A percentile compares a stretch with the other conserved stretches of the same genome.
Evolutionary conservation across 2,113 vertebrate genomes (phyloP).

Genomic region (Toxostoma redivivum): DNA sequence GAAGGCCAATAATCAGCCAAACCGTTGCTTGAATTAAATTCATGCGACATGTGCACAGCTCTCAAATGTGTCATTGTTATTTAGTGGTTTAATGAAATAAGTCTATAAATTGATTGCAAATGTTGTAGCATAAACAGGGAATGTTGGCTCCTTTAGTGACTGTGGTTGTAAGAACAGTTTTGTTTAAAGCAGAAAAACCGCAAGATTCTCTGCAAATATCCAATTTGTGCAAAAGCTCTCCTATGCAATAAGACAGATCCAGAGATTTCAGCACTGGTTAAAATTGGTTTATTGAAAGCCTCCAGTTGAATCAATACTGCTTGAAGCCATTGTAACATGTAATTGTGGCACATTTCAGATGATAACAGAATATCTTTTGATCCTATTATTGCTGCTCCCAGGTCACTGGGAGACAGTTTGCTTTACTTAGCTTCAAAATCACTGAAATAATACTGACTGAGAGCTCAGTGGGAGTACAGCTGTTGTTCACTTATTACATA

Average conservation of each 20-base stretch:
- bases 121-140: neutral
- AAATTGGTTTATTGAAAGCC: neutral
- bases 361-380: neutral
- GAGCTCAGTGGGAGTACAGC: neutral
- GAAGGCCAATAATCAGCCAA: neutral
- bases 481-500: neutral
- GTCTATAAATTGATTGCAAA: neutral
- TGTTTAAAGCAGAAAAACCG: neutral
- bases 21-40: fast-evolving
- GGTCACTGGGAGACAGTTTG: neutral
- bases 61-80: neutral
- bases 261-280: neutral
- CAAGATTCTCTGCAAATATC: neutral
- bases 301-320: neutral
- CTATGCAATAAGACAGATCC: neutral
- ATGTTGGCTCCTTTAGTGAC: neutral
- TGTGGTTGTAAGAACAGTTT: neutral
- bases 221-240: neutral
- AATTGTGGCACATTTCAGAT: neutral
- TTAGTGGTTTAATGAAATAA: neutral
- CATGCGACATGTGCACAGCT: neutral
- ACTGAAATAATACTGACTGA: neutral
- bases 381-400: neutral
- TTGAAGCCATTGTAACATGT: neutral
- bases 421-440: neutral